A percentile compares a stretch with the other conserved stretches of the same genome.
Conservation (phyloP, 2,113 vertebrate genomes). For the Forbesichthys agassizii region DNA sequence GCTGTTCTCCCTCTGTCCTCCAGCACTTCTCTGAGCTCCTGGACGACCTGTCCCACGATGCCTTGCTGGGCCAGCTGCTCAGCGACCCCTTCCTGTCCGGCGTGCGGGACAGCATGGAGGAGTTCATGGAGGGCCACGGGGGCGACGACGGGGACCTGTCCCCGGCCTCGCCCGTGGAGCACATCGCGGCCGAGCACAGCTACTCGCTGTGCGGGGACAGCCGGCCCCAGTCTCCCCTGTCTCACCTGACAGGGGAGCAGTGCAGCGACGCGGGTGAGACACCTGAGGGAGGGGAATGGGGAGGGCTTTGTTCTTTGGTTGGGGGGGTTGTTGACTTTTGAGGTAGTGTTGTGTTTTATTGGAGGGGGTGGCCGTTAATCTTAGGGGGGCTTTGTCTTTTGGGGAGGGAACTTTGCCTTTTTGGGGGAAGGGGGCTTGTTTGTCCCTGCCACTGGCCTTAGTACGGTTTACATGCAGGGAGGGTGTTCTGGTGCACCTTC, state of each 20-base stretch:
- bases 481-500: too few relatives aligned
- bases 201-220: slow-evolving; percentile 96
- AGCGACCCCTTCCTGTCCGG: slow-evolving; percentile 96
- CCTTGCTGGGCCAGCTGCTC: slow-evolving; percentile 92
- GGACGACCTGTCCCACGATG: slow-evolving; percentile 94
- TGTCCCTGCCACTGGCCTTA: too few relatives aligned
- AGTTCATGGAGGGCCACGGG: slow-evolving; percentile 85
- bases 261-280: slow-evolving; percentile 86
- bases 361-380: too few relatives aligned
- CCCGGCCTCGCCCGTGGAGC: slow-evolving; percentile 83
- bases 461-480: too few relatives aligned
- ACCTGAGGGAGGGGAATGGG: neutral
- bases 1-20: slow-evolving; percentile 21
- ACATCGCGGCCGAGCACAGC: slow-evolving; percentile 96
- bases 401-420: too few relatives aligned
- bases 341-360: too few relatives aligned
- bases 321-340: neutral
- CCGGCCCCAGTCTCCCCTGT: slow-evolving; percentile 89
- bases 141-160: slow-evolving; percentile 83
- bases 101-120: slow-evolving; percentile 70
- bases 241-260: slow-evolving; percentile 83
- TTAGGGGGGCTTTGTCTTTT: too few relatives aligned
- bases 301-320: too few relatives aligned
- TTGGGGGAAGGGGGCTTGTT: too few relatives aligned
- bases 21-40: slow-evolving; percentile 97